phyloP scores from a whole-genome alignment of 2,797 vertebrate species.

The Lagodon rhomboides region DNA sequence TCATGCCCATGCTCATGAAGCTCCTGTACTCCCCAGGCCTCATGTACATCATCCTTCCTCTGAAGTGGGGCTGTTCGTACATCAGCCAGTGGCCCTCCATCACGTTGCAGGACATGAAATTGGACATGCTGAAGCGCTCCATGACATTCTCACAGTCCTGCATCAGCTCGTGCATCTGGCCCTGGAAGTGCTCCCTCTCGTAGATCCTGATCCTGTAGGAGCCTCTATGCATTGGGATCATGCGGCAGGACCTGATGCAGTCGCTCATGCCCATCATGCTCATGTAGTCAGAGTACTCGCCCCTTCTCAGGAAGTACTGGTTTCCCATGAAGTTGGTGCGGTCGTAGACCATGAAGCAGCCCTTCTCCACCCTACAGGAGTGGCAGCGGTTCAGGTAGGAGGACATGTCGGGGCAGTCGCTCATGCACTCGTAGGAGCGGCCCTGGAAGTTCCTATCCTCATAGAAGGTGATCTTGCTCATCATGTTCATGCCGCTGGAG shows the following conservation, averaged over 20 bases:
- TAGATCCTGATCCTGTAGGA: conserved; percentile 66
- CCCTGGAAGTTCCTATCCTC: conserved; percentile 69
- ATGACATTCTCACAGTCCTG: conserved; percentile 61
- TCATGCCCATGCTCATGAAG: conserved; percentile 56
- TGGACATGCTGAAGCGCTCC: conserved; percentile 60
- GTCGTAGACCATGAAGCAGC: conserved; percentile 71
- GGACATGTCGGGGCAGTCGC: conserved; percentile 63
- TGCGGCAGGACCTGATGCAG: conserved; percentile 61
- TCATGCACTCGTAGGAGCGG: conserved; percentile 60
- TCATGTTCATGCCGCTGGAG: conserved; percentile 60
- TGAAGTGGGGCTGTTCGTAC: conserved; percentile 65
- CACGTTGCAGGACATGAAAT: conserved; percentile 68
- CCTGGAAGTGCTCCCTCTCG: conserved; percentile 63
- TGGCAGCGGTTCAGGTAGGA: conserved; percentile 68
- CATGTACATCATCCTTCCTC: conserved; percentile 67
- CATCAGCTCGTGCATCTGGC: conserved; percentile 61
- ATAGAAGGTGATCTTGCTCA: conserved; percentile 63
- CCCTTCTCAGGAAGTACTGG: conserved; percentile 70
- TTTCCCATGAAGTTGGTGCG: conserved; percentile 71
- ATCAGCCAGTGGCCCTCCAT: conserved; percentile 71
- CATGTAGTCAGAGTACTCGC: conserved; percentile 66
- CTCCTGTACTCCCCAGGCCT: conserved; percentile 68
- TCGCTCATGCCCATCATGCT: conserved; percentile 58
- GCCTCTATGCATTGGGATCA: conserved; percentile 64
- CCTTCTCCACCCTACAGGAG: conserved; percentile 67